Conservation (phyloP, 2,888 invertebrate genomes). For the Sinelater perroti region DNA sequence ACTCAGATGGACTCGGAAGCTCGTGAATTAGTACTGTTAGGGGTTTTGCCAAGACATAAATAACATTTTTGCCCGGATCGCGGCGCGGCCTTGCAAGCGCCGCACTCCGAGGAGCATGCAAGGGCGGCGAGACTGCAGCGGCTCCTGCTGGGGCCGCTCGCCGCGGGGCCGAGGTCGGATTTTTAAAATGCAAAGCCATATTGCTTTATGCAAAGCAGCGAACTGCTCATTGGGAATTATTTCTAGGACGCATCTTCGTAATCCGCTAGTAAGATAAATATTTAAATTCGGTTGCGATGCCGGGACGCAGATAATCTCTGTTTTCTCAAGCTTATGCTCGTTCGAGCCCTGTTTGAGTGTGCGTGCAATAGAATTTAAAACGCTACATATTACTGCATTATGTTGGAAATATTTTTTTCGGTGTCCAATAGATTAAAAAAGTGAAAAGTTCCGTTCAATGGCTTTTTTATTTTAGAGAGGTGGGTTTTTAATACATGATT, state of each 20-base stretch:
- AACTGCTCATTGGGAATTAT: background rate
- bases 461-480: too few relatives aligned
- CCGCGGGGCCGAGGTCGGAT: too few relatives aligned
- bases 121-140: too few relatives aligned
- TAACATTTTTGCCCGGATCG: slow-evolving; percentile 32
- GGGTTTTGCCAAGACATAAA: slow-evolving; percentile 31
- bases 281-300: slow-evolving; percentile 2
- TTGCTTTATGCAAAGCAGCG: background rate
- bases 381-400: too few relatives aligned
- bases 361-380: slow-evolving; percentile 5
- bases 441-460: too few relatives aligned
- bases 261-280: slow-evolving; percentile 7
- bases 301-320: slow-evolving; percentile 2
- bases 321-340: slow-evolving; percentile 6
- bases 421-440: too few relatives aligned
- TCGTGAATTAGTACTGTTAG: slow-evolving; percentile 33
- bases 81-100: too few relatives aligned
- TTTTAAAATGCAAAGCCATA: background rate
- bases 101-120: too few relatives aligned
- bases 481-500: too few relatives aligned
- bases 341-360: background rate
- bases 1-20: slow-evolving; percentile 38
- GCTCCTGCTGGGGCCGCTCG: too few relatives aligned
- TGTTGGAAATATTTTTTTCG: too few relatives aligned
- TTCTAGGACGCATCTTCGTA: background rate